These are phyloP conservation scores for Merops nubicus DNA, from an alignment of 2,113 vertebrate species.

Conservation along the genomic window DNA sequence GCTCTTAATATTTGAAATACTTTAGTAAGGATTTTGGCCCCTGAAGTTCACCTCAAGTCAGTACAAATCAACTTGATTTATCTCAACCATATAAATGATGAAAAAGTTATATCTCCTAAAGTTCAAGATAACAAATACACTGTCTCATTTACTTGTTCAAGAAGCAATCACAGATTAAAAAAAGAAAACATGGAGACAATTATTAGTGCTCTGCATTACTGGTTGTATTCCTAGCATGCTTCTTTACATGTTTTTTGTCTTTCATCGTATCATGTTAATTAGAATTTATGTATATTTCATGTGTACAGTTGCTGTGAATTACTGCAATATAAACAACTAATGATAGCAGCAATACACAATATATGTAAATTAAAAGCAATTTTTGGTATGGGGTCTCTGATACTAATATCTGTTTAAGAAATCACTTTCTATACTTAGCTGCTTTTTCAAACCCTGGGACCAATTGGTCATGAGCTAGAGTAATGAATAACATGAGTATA, in stretches of 20 bases:
- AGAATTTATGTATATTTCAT: not conserved
- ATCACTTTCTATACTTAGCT: not conserved
- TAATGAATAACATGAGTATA: not conserved
- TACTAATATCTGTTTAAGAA: not conserved
- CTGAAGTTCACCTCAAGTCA: not conserved
- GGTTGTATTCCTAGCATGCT: not conserved
- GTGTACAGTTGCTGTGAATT: not conserved
- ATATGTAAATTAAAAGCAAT: not conserved
- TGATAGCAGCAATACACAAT: not conserved
- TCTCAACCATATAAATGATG: not conserved
- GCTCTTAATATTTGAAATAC: not conserved
- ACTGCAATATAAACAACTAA: not conserved
- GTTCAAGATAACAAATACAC: not conserved
- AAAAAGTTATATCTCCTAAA: not conserved
- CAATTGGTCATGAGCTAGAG: not conserved
- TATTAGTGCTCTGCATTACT: not conserved
- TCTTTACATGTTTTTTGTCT: not conserved
- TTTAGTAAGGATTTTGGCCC: not conserved
- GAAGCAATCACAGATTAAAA: not conserved
- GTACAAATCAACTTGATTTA: not conserved
- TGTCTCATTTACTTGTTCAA: not conserved
- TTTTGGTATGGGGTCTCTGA: not conserved
- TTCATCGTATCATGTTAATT: not conserved
- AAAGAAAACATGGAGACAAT: not conserved
- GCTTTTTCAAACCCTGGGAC: not conserved